These are phyloP conservation scores for Adineta ricciae DNA, from an alignment of 2,888 invertebrate genomes.

Conservation along the genomic window DNA sequence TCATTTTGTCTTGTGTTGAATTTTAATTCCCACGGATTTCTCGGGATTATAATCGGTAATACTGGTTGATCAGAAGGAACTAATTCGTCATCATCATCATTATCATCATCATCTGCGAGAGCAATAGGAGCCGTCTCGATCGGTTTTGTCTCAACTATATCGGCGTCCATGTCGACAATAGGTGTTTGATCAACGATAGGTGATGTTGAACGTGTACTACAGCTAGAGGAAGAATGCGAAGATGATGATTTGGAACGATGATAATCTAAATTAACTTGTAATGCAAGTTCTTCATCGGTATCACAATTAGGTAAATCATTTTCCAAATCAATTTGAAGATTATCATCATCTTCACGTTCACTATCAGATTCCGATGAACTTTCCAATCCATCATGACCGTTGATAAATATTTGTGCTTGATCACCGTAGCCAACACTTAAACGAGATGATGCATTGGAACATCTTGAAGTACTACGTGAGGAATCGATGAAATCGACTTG, in stretches of 20 bases:
- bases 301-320: background rate
- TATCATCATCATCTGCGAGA: background rate
- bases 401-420: background rate
- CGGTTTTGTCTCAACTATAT: background rate
- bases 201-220: background rate
- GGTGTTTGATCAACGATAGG: background rate
- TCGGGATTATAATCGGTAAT: background rate
- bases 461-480: background rate
- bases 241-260: background rate
- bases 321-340: background rate
- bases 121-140: background rate
- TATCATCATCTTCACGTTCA: background rate
- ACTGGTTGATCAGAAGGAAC: background rate
- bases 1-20: background rate
- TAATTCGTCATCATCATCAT: background rate
- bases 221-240: background rate
- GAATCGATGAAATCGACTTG: background rate
- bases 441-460: background rate
- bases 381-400: background rate
- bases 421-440: background rate
- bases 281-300: background rate
- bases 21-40: background rate
- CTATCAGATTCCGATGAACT: background rate
- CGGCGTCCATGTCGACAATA: background rate
- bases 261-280: constrained; percentile 2